Conservation (phyloP, 2,888 invertebrate species). For the Sesamia inferens region DNA sequence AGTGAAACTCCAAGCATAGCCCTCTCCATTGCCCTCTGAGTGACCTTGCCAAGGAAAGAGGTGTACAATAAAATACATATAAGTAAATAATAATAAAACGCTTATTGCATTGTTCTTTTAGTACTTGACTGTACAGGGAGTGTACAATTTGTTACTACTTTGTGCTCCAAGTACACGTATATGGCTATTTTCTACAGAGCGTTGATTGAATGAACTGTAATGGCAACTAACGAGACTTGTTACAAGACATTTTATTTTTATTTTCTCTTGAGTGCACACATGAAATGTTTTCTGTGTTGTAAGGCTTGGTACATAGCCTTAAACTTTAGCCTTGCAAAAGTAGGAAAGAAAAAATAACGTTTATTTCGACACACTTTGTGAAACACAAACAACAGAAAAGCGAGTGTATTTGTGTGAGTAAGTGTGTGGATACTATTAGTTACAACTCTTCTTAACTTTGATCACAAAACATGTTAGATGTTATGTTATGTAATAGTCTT, state of each 20-base stretch:
- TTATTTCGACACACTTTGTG: background rate
- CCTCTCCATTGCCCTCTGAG: too few relatives aligned
- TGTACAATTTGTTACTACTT: conserved; percentile 40
- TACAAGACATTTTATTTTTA: conserved; percentile 37
- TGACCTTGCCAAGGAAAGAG: too few relatives aligned
- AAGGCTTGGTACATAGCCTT: background rate
- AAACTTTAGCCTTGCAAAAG: background rate
- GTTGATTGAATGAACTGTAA: conserved; percentile 57
- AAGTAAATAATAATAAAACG: background rate
- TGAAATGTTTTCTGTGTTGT: background rate
- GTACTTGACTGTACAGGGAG: conserved; percentile 40
- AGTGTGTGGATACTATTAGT: background rate
- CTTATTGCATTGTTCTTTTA: background rate
- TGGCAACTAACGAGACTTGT: conserved; percentile 44
- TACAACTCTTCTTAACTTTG: background rate
- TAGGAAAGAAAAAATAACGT: background rate
- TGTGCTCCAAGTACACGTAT: conserved; percentile 23
- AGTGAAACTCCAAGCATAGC: too few relatives aligned
- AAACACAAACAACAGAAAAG: background rate
- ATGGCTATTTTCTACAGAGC: conserved; percentile 32
- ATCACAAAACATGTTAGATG: background rate
- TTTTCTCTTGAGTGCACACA: conserved; percentile 18
- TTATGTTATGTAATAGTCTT: background rate
- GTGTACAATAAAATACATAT: too few relatives aligned
- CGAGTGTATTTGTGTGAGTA: background rate